phyloP scores from a whole-genome alignment of 2,797 vertebrate genomes.

The Falco cherrug region DNA sequence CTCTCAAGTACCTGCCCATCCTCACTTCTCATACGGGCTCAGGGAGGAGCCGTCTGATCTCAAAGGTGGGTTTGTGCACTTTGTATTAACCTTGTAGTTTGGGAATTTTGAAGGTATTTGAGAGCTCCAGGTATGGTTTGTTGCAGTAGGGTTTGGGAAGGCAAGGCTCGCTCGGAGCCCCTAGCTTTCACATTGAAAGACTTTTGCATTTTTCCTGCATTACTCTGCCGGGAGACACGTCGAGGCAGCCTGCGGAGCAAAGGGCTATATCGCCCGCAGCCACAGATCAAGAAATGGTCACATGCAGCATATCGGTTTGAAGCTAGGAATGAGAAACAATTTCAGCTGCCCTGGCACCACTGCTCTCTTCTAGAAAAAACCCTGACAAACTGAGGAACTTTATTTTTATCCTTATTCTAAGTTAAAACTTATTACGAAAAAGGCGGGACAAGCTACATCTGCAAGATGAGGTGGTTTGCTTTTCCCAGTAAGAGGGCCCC shows the following conservation, averaged over 20 bases:
- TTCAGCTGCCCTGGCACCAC: neutral
- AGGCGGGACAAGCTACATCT: neutral
- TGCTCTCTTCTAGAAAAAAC: neutral
- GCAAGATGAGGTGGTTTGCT: neutral
- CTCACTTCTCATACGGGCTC: neutral
- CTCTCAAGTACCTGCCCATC: neutral
- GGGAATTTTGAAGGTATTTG: neutral
- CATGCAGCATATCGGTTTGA: neutral
- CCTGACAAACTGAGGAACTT: neutral
- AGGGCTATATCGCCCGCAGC: neutral
- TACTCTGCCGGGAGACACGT: neutral
- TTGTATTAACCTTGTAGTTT: neutral
- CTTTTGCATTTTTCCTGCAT: neutral
- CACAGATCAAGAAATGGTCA: neutral
- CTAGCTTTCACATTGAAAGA: neutral
- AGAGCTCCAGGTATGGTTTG: neutral
- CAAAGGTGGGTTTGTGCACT: neutral
- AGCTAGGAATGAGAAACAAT: neutral
- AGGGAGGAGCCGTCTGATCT: neutral
- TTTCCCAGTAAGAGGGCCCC: neutral
- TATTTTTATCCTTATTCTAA: neutral
- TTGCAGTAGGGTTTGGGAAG: neutral
- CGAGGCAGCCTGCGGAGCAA: neutral
- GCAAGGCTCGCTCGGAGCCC: neutral
- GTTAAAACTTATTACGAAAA: neutral